A percentile compares a stretch with the other conserved stretches of the same genome.
Conservation (phyloP, 2,797 vertebrate genomes). For the Gallinago solitaria region DNA sequence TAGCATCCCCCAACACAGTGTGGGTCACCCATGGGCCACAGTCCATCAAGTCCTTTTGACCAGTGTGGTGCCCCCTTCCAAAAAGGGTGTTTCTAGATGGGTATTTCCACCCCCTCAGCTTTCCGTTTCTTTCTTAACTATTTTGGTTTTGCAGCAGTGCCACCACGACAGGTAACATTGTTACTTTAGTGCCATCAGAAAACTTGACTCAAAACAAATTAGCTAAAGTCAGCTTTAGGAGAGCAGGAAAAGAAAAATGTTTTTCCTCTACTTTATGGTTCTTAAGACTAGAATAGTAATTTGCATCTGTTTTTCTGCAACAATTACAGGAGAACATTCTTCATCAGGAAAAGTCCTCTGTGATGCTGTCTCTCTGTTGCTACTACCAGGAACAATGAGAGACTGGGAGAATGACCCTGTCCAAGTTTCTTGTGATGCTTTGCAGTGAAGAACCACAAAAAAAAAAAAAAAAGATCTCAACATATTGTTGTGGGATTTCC, state of each 20-base stretch:
- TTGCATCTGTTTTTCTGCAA: not conserved
- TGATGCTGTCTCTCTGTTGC: not conserved
- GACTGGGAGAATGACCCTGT: not conserved
- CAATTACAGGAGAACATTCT: not conserved
- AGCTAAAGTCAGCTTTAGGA: not conserved
- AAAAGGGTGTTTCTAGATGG: fast-evolving
- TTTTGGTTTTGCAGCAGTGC: not conserved
- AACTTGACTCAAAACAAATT: not conserved
- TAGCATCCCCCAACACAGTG: not conserved
- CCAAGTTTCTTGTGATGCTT: not conserved
- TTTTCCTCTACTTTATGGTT: not conserved
- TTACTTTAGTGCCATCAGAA: not conserved
- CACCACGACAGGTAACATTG: not conserved
- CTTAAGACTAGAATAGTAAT: not conserved
- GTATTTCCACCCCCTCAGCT: not conserved
- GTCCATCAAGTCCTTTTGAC: not conserved
- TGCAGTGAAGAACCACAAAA: not conserved
- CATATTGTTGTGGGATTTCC: not conserved
- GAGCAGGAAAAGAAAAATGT: not conserved
- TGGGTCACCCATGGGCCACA: not conserved
- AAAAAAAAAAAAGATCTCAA: not conserved
- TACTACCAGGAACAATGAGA: not conserved
- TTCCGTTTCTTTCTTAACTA: not conserved
- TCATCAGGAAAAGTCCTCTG: not conserved
- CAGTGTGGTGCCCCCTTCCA: fast-evolving